Evolutionary conservation across 2,113 vertebrate species (phyloP), one percentile per base, ranked within the genome.

Genomic region (Asarcornis scutulata): DNA sequence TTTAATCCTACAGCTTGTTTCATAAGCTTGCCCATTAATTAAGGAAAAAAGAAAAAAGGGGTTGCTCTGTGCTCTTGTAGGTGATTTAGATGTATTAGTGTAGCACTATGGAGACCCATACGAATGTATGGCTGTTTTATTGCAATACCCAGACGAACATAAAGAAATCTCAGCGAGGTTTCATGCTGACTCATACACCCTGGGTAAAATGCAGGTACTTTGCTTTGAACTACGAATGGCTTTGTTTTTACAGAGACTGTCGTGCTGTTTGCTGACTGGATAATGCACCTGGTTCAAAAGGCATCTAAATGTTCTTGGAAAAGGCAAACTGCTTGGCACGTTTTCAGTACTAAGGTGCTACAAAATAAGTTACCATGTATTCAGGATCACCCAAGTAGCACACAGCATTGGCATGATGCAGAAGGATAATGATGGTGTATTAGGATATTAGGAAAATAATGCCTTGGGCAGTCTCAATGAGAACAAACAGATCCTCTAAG

Each of bases 401-500:
- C 4, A 55, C 7, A 55, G 14, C 0, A 52, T 7, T 3, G 6
- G 42, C 34, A 31, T 1, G 8, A 38, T 4, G 46, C 3, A 1
- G 8, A 56, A 59, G 42, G 38, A 58, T 74, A 38, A 58, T 6
- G 18, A 59, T 1, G 3, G 50, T 1, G 1, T 3, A 5, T 53
- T 22, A 53, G 48, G 23, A 48, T 48, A 22, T 48, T 5, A 48
- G 46, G 46, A 48, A 48, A 94, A 77, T 52, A 91, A 74, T 0
- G 29, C 82, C 79, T 0, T 4, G 64, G 79, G 88, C 84, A 67
- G 59, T 42, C 36, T 42, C 2, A 1, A 60, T 50, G 14, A 93
- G 88, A 96, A 77, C 85, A 87, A 95, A 85, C 75, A 86, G 52
- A 91, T 56, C 88, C 52, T 91, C 50, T 66, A 55, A 91, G 89